Evolutionary conservation across 2,888 invertebrate species (phyloP).

Genomic region (Callyntrura guangdongensis): DNA sequence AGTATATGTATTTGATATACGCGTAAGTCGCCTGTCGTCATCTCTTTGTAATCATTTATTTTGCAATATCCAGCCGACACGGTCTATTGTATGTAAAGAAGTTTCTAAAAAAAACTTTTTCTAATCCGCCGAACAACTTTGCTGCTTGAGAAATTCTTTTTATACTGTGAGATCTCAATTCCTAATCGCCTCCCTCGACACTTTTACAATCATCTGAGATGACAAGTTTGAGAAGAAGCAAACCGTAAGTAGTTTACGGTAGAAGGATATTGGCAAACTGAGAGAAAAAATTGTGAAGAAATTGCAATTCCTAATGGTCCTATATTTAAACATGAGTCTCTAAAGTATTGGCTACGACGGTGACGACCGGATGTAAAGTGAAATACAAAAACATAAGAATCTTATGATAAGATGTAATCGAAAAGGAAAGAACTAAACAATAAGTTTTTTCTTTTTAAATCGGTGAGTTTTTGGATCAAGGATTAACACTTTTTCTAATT

Average conservation of each 20-base stretch:
- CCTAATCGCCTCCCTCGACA: neutral
- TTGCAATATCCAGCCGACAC: neutral
- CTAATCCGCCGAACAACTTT: too few relatives aligned
- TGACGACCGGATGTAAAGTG: too few relatives aligned
- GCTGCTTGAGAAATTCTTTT: neutral
- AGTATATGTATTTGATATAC: too few relatives aligned
- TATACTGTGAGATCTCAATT: conserved; percentile 9
- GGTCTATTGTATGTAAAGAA: neutral
- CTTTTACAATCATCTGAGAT: neutral
- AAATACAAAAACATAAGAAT: neutral
- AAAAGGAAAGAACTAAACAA: neutral
- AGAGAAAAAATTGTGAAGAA: conserved; percentile 34
- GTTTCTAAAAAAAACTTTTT: neutral
- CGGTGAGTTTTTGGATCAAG: neutral
- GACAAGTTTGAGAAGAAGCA: neutral
- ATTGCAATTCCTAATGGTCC: conserved; percentile 62
- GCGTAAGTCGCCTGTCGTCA: neutral
- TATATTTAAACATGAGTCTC: neutral
- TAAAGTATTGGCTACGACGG: too few relatives aligned
- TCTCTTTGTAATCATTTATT: neutral
- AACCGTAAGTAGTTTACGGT: conserved; percentile 38
- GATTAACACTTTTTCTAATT: conserved; percentile 68
- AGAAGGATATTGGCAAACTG: neutral
- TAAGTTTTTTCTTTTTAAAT: neutral
- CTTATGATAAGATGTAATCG: too few relatives aligned